These are phyloP conservation scores for Augochlorella aurata DNA, from an alignment of 2,888 invertebrate genomes.

Conservation along the genomic window DNA sequence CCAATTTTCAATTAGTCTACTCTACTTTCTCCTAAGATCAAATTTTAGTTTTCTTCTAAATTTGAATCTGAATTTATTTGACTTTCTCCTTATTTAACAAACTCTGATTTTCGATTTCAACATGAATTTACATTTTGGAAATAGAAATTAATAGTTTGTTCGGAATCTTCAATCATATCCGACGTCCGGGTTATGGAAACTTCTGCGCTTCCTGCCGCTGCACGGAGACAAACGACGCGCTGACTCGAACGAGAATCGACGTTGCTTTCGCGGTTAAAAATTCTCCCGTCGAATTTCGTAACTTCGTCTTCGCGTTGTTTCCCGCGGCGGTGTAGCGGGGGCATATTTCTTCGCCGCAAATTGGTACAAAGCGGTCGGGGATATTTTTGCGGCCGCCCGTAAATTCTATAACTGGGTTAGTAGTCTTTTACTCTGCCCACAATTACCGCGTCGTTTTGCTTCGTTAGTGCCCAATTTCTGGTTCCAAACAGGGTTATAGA, in stretches of 20 bases:
- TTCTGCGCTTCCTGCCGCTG: no score
- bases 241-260: background rate
- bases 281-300: background rate
- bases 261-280: background rate
- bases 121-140: no score
- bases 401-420: slow-evolving; percentile 47
- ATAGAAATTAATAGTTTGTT: no score
- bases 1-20: no score
- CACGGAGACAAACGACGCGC: background rate
- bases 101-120: no score
- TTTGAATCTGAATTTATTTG: no score
- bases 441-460: slow-evolving; percentile 47
- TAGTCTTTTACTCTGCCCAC: slow-evolving; percentile 22
- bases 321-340: background rate
- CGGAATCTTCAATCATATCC: no score
- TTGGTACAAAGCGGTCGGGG: background rate
- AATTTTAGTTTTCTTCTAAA: no score
- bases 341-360: background rate
- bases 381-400: slow-evolving; percentile 21
- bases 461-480: slow-evolving; percentile 58
- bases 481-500: slow-evolving; percentile 25
- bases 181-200: no score
- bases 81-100: no score
- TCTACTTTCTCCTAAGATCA: no score
- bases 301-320: slow-evolving; percentile 3